Evolutionary conservation across 2,797 vertebrate species (phyloP).

Genomic region (Heliangelus exortis): DNA sequence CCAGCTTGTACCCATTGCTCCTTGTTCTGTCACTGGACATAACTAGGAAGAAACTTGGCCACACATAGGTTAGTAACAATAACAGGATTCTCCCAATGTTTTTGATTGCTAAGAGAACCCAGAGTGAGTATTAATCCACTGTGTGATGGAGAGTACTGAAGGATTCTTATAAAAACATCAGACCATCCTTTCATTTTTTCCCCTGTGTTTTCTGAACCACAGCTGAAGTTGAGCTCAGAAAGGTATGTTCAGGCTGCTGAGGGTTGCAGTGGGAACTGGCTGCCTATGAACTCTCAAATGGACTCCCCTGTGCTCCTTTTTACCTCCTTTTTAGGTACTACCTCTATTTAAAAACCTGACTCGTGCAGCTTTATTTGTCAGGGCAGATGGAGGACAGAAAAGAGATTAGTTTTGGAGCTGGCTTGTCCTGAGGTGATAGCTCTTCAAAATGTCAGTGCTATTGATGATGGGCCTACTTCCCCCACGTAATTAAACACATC

Average conservation of each 20-base stretch:
- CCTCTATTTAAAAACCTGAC: conserved; percentile 42
- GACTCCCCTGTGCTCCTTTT: neutral
- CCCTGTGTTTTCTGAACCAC: neutral
- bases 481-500: conserved; percentile 49
- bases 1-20: too few species aligned
- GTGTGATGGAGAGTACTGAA: neutral
- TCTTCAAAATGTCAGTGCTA: conserved; percentile 52
- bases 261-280: neutral
- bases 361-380: conserved; percentile 52
- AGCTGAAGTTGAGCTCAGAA: neutral
- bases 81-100: neutral
- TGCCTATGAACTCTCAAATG: neutral
- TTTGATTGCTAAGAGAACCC: neutral
- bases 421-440: conserved; percentile 61
- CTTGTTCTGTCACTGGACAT: too few species aligned
- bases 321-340: neutral
- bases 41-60: neutral
- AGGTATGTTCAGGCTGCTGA: neutral
- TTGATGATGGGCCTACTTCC: conserved; percentile 36
- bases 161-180: too few species aligned
- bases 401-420: conserved; percentile 60
- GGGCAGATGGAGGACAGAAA: conserved; percentile 40
- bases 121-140: neutral
- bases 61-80: neutral
- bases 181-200: neutral